These are phyloP conservation scores for Poeciliopsis infans DNA, from an alignment of 2,797 vertebrate genomes.

Conservation along the genomic window DNA sequence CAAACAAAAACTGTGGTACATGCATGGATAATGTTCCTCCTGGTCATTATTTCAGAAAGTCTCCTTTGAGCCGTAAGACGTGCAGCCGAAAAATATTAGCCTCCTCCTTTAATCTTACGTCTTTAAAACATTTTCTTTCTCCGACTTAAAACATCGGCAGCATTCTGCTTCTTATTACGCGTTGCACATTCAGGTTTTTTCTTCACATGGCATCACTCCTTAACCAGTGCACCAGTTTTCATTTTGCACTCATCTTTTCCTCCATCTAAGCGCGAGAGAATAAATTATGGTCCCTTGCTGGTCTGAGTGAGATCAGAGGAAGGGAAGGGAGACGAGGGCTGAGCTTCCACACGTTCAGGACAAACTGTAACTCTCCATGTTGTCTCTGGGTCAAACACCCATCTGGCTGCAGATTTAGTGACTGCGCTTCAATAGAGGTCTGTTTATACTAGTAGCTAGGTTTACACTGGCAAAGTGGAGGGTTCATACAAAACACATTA, in stretches of 20 bases:
- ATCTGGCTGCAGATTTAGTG: conserved; percentile 66
- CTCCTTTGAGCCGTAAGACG: conserved; percentile 48
- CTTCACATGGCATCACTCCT: conserved; percentile 51
- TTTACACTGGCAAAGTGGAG: conserved; percentile 66
- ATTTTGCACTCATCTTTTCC: conserved; percentile 54
- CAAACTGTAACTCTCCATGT: conserved; percentile 64
- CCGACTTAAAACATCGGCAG: conserved; percentile 41
- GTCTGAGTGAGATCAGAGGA: conserved; percentile 40
- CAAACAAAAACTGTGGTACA: conserved; percentile 46
- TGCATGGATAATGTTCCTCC: conserved; percentile 46
- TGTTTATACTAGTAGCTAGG: conserved; percentile 65
- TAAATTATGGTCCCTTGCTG: conserved; percentile 28
- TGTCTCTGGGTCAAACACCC: conserved; percentile 51
- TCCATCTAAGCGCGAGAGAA: conserved; percentile 41
- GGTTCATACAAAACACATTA: conserved; percentile 73
- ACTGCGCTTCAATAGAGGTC: conserved; percentile 63
- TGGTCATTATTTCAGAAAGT: conserved; percentile 55
- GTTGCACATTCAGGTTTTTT: conserved; percentile 35
- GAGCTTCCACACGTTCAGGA: conserved; percentile 42
- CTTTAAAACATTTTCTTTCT: conserved; percentile 23
- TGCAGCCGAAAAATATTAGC: conserved; percentile 37
- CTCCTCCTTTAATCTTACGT: conserved; percentile 19
- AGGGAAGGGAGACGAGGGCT: conserved; percentile 22
- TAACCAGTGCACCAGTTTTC: conserved; percentile 44
- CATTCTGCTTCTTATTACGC: conserved; percentile 32